Conservation (phyloP, 1,140 invertebrate genomes). For the Drosophila murphyi region DNA sequence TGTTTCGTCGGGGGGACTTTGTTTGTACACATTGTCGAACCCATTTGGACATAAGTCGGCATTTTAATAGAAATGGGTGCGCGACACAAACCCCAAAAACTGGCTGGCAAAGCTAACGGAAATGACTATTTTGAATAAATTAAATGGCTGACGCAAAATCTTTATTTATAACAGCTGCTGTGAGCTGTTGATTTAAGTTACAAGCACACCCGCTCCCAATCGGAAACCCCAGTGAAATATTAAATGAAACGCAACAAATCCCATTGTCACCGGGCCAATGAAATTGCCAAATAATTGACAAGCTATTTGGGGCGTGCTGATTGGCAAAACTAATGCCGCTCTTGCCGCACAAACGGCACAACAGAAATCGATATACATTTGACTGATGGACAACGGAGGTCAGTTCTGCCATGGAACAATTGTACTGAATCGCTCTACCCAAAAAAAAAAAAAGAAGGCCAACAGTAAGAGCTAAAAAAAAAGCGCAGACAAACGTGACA, state of each 20-base stretch:
- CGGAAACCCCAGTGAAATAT: conserved; percentile 59
- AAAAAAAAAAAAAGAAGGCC: conserved; percentile 16
- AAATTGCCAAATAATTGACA: conserved; percentile 82
- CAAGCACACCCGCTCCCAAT: conserved; percentile 4
- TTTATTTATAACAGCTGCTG: conserved; percentile 79
- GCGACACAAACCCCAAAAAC: neutral
- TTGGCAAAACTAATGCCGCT: conserved; percentile 79
- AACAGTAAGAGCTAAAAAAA: conserved; percentile 29
- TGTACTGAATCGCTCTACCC: neutral
- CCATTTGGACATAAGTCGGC: conserved; percentile 71
- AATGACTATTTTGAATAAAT: conserved; percentile 79
- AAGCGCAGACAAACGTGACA: conserved; percentile 70
- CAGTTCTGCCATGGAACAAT: conserved; percentile 39
- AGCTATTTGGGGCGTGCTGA: conserved; percentile 80
- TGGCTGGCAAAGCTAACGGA: conserved; percentile 54
- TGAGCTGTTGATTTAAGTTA: conserved; percentile 49
- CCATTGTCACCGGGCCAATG: conserved; percentile 77
- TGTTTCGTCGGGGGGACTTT: conserved; percentile 21
- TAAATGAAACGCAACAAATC: conserved; percentile 79
- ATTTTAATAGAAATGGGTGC: conserved; percentile 71
- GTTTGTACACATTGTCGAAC: conserved; percentile 23
- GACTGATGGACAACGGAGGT: conserved; percentile 68
- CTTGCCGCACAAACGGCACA: neutral
- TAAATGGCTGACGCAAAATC: conserved; percentile 69
- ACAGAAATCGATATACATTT: conserved; percentile 76